Conservation (phyloP, 2,113 vertebrate species). For the Phrynosoma blainvillii region DNA sequence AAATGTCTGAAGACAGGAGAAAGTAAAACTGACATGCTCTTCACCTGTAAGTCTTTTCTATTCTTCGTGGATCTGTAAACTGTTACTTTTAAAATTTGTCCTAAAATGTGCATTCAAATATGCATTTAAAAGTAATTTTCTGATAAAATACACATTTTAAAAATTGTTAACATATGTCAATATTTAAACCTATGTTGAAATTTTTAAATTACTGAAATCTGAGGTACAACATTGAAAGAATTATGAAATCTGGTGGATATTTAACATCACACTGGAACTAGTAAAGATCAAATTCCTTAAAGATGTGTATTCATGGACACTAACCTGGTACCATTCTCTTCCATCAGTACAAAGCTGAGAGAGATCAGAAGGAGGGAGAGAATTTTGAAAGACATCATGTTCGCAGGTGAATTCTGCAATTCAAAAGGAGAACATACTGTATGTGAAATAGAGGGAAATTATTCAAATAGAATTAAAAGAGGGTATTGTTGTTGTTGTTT, state of each 20-base stretch:
- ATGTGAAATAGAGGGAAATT: not conserved
- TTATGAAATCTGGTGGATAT: not conserved
- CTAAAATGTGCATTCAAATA: not conserved
- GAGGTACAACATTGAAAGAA: not conserved
- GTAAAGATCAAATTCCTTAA: not conserved
- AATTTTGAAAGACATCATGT: slow-evolving; percentile 55
- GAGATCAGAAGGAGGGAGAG: slow-evolving; percentile 63
- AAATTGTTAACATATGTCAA: not conserved
- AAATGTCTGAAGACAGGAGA: not conserved
- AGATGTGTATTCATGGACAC: not conserved
- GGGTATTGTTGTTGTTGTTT: not conserved
- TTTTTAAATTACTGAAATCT: not conserved
- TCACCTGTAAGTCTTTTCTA: not conserved
- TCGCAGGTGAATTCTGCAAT: slow-evolving; percentile 5
- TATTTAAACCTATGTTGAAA: not conserved
- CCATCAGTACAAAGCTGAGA: slow-evolving; percentile 62
- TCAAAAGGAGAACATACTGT: not conserved
- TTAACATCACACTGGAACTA: not conserved
- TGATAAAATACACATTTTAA: not conserved
- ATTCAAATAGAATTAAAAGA: not conserved
- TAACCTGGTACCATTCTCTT: slow-evolving; percentile 60
- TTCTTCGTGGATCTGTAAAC: not conserved
- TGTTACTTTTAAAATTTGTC: not conserved
- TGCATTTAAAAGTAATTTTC: not conserved
- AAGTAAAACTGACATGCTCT: not conserved